Base-by-base conservation (phyloP, 2,888 invertebrate species). In the Diabrotica balteata region DNA sequence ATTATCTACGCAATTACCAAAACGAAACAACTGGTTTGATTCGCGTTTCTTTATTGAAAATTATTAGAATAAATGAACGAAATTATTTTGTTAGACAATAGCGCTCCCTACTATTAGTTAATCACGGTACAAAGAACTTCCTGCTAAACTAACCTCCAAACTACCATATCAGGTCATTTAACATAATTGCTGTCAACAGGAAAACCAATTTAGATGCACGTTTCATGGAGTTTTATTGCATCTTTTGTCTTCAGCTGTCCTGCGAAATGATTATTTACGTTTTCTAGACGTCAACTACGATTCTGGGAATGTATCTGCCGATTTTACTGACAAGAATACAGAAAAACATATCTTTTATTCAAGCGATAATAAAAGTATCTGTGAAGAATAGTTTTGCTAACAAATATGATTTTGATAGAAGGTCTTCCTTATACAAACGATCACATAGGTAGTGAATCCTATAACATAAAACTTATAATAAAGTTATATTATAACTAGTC, bases 11-110 rank as follows among this genome's bases (percentile, higher is more conserved):
- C 47, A 6, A 47, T 10, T 47, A 47, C 47, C 10, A 4, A 47
- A 47, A 9, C 47, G 8, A 47, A 47, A 10, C 47, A 47, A 53
- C 42, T 32, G 32, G 10, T 53, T 53, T 7, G 4, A 11, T 55
- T 44, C 8, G 43, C 43, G 7, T 42, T 55, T 55, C 11, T 11
- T 42, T 11, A 55, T 55, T n/a, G 55, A 55, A 55, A 55, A 43
- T 7, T 10, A 44, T 55, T 44, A 44, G 43, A 43, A 44, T 55
- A 55, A 55, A 55, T 9, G 10, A 43, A 44, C 11, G 8, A 44
- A 55, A 57, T 57, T 57, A 45, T 57, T 57, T 57, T 57, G 55
- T 55, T 55, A 55, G 44, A 55, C 55, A 55, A 55, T 55, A 55
- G 44, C 43, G 7, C 55, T 42, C 44, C 44, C 44, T 55, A 42